A percentile compares a stretch with the other conserved stretches of the same genome.
phyloP scores from a whole-genome alignment of 92 coral and sea anemone genomes.

The Siderastrea radians region DNA sequence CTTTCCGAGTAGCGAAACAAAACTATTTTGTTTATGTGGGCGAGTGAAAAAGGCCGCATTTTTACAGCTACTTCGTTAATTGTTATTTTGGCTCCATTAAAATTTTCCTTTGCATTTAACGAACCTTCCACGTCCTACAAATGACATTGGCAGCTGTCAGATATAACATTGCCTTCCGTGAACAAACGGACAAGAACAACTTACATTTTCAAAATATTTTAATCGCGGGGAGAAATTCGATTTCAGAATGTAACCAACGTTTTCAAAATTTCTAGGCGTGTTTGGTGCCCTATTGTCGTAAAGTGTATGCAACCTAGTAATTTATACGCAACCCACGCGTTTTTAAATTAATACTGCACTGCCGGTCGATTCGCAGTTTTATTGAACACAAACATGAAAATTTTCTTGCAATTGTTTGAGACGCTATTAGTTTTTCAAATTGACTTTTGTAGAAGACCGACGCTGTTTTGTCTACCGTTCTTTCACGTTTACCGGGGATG shows the following conservation, averaged over 20 bases:
- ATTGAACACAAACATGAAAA: background rate
- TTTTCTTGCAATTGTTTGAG: background rate
- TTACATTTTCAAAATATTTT: background rate
- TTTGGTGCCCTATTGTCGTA: background rate
- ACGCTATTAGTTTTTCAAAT: background rate
- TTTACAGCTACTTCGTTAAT: background rate
- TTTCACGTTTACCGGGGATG: background rate
- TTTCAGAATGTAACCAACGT: background rate
- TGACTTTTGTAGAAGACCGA: background rate
- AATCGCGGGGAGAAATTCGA: background rate
- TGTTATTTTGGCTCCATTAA: background rate
- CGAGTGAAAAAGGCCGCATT: background rate
- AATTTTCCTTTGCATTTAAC: background rate
- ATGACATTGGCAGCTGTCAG: background rate
- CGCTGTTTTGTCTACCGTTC: background rate
- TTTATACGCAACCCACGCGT: background rate
- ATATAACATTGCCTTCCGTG: background rate
- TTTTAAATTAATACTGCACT: background rate
- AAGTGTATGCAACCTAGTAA: background rate
- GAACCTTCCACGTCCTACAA: constrained; percentile 1
- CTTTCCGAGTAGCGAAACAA: background rate
- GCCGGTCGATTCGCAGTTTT: background rate
- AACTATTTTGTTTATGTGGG: constrained; percentile 7
- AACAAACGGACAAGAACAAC: background rate
- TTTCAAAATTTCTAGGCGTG: background rate